Evolutionary conservation across 2,797 vertebrate genomes (phyloP), one percentile per base, ranked within the genome.

Genomic region (Helarctos malayanus): DNA sequence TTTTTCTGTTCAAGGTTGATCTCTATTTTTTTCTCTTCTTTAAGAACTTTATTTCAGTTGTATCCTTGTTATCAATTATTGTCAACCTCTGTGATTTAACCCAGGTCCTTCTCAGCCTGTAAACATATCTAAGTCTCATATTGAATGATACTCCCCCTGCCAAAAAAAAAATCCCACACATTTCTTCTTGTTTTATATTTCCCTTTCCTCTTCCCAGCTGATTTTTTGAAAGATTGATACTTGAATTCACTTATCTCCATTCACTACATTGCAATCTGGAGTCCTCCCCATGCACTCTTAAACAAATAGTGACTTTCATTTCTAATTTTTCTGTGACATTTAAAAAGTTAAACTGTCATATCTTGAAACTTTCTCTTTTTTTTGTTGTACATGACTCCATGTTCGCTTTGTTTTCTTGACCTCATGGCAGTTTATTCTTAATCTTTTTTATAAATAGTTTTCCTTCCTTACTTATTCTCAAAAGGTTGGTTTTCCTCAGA

Each of bases 301-400:
- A 69, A 81, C 45, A 87, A 68, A 80, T 79, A 38, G 78, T 23
- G 15, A 69, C 57, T 96, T 83, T 95, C 29, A 59, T 0, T 93
- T 91, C 49, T 91, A 75, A 83, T 83, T 52, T 65, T 92, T 45
- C 65, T 84, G 54, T 93, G 61, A 88, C 86, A 76, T 92, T 90
- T 95, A 93, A 75, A 80, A 15, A 82, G 29, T 35, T 71, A 54
- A 59, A n/a, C 52, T 49, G 16, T 68, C 45, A 45, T 75, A 32
- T 54, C 59, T 93, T 73, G 69, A 82, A 69, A 63, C 38, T 63
- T 91, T 16, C 23, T 88, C 29, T 91, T 94, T 89, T 47, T 47
- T 38, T 49, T 73, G 54, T 25, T 54, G 12, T 61, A 32, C 5
- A 1, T 88, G 68, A 94, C 59, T 38, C 38, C 12, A 1, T 82